Base-by-base conservation (phyloP, 2,113 vertebrate genomes). In the Corythornis cristatus region DNA sequence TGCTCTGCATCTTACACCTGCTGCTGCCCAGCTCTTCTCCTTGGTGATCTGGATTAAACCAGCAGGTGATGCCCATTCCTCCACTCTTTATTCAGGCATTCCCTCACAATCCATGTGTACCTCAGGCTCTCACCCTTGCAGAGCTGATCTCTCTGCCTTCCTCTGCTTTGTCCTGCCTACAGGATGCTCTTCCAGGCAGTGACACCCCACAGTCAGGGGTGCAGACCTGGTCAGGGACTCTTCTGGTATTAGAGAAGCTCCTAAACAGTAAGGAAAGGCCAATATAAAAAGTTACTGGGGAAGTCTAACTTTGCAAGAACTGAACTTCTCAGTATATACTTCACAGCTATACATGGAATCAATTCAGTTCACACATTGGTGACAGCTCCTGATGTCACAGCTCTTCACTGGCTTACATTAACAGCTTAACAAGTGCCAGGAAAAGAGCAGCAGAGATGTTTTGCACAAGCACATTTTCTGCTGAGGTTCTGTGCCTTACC, bases 401-500 rank as follows among this genome's bases (percentile, higher is more conserved):
- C 81, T 90, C 74, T 64, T 45, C 4, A 2, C 77, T 76, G 89
- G 51, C 21, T 65, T 31, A 53, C 54, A 29, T 79, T 48, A 74
- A 74, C 88, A 94, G 77, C n/a, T 35, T 29, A 18, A 60, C 31
- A 35, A 2, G 5, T 25, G 60, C 17, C 75, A 65, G 22, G 65
- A 76, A 23, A 50, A 37, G 8, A 73, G 57, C 85, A 89, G 54
- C 66, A 87, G 82, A 85, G 65, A 77, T 29, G 50, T 67, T 81
- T 50, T 74, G 46, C 71, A 35, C 50, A 45, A 90, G 72, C 46
- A 58, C 48, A 29, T 57, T 33, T 81, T 43, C 79, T 88, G 60
- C 83, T 54, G 70, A 90, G 46, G 65, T 66, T 67, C 70, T 48
- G 74, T 33, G 77, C 83, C 54, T 88, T 67, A 58, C 61, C 60